Evolutionary conservation across 2,797 vertebrate genomes (phyloP).

Genomic region (Arnoldichthys spilopterus): DNA sequence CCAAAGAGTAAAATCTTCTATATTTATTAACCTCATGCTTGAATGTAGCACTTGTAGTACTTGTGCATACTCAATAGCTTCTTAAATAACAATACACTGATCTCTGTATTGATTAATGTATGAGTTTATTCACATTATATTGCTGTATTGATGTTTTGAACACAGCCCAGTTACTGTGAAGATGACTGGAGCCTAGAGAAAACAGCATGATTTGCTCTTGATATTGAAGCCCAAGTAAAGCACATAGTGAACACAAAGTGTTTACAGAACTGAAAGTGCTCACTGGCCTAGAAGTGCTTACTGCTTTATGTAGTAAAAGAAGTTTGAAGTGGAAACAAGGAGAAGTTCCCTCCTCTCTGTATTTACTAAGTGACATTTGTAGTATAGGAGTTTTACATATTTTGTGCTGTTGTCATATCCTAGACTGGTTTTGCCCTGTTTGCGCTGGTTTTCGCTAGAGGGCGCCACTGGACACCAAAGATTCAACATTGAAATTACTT

Average conservation of each 20-base stretch:
- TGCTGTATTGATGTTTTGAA: too few relatives aligned
- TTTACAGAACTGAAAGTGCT: not conserved
- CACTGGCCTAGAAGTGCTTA: not conserved
- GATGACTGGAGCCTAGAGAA: too few relatives aligned
- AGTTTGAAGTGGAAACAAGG: not conserved
- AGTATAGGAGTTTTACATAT: not conserved
- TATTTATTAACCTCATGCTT: too few relatives aligned
- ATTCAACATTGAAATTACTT: not conserved
- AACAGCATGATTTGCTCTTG: too few relatives aligned
- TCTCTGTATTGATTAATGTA: too few relatives aligned
- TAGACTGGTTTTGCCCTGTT: not conserved
- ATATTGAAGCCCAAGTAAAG: not conserved
- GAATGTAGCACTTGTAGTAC: too few relatives aligned
- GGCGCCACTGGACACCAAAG: conserved; percentile 47
- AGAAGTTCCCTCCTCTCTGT: not conserved
- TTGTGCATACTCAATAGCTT: too few relatives aligned
- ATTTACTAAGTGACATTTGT: not conserved
- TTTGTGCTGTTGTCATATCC: not conserved
- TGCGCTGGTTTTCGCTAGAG: conserved; percentile 58
- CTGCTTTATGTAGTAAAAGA: not conserved
- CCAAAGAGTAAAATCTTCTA: too few relatives aligned
- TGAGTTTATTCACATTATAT: too few relatives aligned
- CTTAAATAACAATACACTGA: too few relatives aligned
- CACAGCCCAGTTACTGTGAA: too few relatives aligned
- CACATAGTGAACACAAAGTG: not conserved